phyloP scores from a whole-genome alignment of 2,888 invertebrate genomes.

The Acronicta psi region DNA sequence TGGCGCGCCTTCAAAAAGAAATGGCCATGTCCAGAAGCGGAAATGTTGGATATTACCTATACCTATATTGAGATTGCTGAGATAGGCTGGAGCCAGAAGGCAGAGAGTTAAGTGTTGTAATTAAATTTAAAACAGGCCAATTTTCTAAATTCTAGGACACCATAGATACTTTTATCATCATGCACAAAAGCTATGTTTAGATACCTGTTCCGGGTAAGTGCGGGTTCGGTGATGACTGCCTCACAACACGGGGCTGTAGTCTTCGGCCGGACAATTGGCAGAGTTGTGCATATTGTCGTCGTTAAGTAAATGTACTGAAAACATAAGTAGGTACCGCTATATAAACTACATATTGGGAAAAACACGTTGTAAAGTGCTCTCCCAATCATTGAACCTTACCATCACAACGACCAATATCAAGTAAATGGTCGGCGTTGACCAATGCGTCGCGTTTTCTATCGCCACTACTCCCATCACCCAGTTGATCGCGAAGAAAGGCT shows the following conservation, averaged over 20 bases:
- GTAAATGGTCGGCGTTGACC: constrained; percentile 89
- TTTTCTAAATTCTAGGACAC: too few species aligned
- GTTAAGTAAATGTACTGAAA: constrained; percentile 82
- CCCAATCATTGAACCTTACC: constrained; percentile 75
- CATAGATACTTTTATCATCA: too few species aligned
- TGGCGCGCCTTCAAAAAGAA: too few species aligned
- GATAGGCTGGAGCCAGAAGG: too few species aligned
- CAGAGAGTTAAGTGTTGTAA: too few species aligned
- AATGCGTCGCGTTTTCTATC: constrained; percentile 91
- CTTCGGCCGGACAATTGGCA: constrained; percentile 80
- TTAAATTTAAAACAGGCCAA: too few species aligned
- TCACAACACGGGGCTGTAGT: constrained; percentile 74
- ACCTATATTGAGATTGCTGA: too few species aligned
- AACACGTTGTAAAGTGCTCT: too few species aligned
- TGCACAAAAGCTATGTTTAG: constrained; percentile 7
- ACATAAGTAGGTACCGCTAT: neutral
- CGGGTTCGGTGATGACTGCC: constrained; percentile 74
- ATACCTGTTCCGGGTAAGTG: constrained; percentile 77
- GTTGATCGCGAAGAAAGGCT: constrained; percentile 92
- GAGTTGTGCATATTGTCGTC: constrained; percentile 79
- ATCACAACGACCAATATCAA: constrained; percentile 88
- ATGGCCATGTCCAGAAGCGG: too few species aligned
- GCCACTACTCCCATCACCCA: constrained; percentile 94
- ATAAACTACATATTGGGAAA: too few species aligned
- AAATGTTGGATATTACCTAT: too few species aligned